Evolutionary conservation across 2,113 vertebrate species (phyloP).

Genomic region (Phrynocephalus versicolor): DNA sequence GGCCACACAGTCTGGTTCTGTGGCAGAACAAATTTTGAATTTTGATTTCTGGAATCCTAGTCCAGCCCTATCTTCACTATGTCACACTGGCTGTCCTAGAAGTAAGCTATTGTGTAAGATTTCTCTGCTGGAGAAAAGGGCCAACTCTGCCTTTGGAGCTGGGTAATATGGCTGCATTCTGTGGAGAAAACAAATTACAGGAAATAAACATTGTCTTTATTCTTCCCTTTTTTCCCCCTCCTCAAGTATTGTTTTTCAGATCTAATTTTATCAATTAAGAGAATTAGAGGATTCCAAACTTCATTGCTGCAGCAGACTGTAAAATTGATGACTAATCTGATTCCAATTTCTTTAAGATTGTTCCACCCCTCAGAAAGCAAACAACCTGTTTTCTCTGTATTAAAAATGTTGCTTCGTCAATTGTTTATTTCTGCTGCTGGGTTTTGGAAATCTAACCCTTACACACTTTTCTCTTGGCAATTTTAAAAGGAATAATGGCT

Average conservation of each 20-base stretch:
- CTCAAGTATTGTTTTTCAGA: not conserved
- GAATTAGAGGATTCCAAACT: not conserved
- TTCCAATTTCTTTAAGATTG: not conserved
- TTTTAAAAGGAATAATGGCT: not conserved
- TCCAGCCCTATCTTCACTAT: too few species aligned
- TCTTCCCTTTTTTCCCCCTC: not conserved
- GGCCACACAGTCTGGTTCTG: too few species aligned
- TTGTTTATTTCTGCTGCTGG: not conserved
- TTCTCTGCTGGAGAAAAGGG: too few species aligned
- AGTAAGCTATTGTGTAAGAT: too few species aligned
- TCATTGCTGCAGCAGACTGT: not conserved
- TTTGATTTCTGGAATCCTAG: too few species aligned
- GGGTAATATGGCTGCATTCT: too few species aligned
- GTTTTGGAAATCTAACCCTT: not conserved
- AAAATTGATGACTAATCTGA: not conserved
- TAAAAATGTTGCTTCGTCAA: not conserved
- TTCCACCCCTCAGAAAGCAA: not conserved
- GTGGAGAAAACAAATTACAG: too few species aligned
- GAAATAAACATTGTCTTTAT: too few species aligned
- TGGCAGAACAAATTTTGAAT: too few species aligned
- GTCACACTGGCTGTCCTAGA: too few species aligned
- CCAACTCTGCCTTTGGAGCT: too few species aligned
- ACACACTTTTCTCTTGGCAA: not conserved
- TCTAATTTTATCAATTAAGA: not conserved
- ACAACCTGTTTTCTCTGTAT: not conserved